These are phyloP conservation scores for Catostomus latipinnis DNA, from an alignment of 2,797 vertebrate species.

Conservation along the genomic window DNA sequence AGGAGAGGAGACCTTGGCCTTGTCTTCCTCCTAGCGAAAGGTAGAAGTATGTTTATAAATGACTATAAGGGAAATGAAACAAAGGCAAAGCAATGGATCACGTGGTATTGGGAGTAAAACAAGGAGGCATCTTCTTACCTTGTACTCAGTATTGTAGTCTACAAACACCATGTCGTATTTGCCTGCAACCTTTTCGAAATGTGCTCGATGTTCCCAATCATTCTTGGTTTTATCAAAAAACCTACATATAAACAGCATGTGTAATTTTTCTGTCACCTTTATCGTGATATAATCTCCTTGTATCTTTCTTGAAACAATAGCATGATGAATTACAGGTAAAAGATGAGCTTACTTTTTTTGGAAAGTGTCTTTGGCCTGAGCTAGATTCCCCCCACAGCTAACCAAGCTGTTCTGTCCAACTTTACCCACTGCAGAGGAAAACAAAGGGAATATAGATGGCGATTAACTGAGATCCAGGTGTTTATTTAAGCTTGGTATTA, in stretches of 20 bases:
- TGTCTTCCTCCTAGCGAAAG: slow-evolving; percentile 66
- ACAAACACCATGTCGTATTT: slow-evolving; percentile 90
- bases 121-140: slow-evolving; percentile 57
- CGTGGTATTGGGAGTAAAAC: too few relatives aligned
- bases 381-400: slow-evolving; percentile 79
- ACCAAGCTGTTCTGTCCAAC: slow-evolving; percentile 82
- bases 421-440: slow-evolving; percentile 83
- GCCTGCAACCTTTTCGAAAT: slow-evolving; percentile 85
- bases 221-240: slow-evolving; percentile 93
- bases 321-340: slow-evolving; percentile 57
- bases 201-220: slow-evolving; percentile 78
- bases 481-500: background rate
- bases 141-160: slow-evolving; percentile 79
- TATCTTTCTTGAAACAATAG: background rate
- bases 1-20: slow-evolving; percentile 19
- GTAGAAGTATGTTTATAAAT: background rate
- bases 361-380: slow-evolving; percentile 87
- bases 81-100: background rate
- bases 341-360: slow-evolving; percentile 82
- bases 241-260: slow-evolving; percentile 65
- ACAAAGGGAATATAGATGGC: background rate
- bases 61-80: background rate
- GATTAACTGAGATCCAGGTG: background rate
- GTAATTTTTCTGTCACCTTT: background rate
- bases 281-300: background rate